These are phyloP conservation scores for Poeciliopsis retropinna DNA, from an alignment of 2,113 vertebrate species.

Conservation along the genomic window DNA sequence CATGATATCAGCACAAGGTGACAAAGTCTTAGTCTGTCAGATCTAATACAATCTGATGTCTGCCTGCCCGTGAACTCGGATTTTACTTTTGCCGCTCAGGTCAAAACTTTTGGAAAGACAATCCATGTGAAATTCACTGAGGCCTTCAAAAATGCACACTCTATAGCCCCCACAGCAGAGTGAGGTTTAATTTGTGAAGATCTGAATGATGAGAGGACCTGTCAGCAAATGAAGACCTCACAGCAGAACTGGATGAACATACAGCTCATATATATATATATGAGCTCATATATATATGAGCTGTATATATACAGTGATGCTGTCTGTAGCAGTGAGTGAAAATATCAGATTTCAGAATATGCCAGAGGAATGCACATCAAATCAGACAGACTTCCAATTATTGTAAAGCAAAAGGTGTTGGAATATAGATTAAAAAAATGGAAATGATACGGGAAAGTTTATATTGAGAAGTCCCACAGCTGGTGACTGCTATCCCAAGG, in stretches of 20 bases:
- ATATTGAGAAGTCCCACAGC: constrained; percentile 27
- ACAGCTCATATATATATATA: too few relatives aligned
- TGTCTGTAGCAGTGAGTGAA: not conserved
- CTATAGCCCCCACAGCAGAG: constrained; percentile 17
- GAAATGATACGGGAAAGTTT: constrained; percentile 11
- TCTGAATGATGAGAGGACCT: constrained; percentile 12
- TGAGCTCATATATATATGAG: too few relatives aligned
- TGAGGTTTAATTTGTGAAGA: constrained; percentile 19
- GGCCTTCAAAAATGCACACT: constrained; percentile 19
- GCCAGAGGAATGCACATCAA: not conserved
- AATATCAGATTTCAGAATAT: not conserved
- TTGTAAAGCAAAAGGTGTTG: not conserved
- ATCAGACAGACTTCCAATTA: not conserved
- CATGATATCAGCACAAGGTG: constrained; percentile 31
- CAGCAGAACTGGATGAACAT: not conserved
- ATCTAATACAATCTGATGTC: constrained; percentile 44
- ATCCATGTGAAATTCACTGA: constrained; percentile 10
- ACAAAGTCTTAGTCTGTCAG: constrained; percentile 32
- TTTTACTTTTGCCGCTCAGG: constrained; percentile 24
- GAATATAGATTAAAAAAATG: constrained; percentile 22
- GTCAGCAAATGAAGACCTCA: not conserved
- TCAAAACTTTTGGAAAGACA: constrained; percentile 29
- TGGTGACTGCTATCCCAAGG: constrained; percentile 19
- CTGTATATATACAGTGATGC: not conserved
- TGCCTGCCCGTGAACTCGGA: constrained; percentile 5